Conservation (phyloP, 2,888 invertebrate genomes). For the Blastobasis adustella region DNA sequence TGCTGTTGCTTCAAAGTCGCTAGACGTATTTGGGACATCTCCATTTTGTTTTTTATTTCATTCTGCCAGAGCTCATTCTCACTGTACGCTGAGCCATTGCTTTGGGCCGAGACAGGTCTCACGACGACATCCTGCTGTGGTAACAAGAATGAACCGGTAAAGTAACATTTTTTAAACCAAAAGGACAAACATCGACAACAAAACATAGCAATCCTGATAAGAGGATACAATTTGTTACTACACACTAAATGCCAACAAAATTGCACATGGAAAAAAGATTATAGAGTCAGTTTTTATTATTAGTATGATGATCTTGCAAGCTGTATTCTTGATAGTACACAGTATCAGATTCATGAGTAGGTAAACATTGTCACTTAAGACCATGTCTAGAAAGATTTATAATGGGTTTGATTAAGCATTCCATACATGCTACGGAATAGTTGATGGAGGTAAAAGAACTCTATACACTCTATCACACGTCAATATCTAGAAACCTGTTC, state of each 20-base stretch:
- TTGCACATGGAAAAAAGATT: background rate
- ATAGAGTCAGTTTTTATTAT: background rate
- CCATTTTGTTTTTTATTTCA: constrained; percentile 77
- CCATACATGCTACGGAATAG: constrained; percentile 35
- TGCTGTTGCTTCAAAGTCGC: constrained; percentile 77
- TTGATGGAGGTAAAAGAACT: too few relatives aligned
- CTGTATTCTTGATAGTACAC: background rate
- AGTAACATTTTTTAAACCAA: constrained; percentile 1
- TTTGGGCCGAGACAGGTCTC: constrained; percentile 65
- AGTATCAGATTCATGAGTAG: background rate
- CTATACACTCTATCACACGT: constrained; percentile 13
- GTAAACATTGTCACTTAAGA: background rate
- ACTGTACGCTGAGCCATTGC: constrained; percentile 66
- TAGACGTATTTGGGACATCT: constrained; percentile 75
- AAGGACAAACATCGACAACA: background rate
- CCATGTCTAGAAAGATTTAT: background rate
- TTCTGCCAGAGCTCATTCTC: constrained; percentile 73
- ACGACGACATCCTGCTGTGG: constrained; percentile 57
- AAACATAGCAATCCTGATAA: background rate
- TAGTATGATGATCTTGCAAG: background rate
- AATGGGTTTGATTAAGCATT: constrained; percentile 13
- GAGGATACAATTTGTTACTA: background rate
- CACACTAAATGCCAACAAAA: background rate
- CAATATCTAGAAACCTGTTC: constrained; percentile 58
- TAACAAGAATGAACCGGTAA: constrained; percentile 2